Base-by-base conservation (phyloP, 2,888 invertebrate species). In the Phortica okadai region DNA sequence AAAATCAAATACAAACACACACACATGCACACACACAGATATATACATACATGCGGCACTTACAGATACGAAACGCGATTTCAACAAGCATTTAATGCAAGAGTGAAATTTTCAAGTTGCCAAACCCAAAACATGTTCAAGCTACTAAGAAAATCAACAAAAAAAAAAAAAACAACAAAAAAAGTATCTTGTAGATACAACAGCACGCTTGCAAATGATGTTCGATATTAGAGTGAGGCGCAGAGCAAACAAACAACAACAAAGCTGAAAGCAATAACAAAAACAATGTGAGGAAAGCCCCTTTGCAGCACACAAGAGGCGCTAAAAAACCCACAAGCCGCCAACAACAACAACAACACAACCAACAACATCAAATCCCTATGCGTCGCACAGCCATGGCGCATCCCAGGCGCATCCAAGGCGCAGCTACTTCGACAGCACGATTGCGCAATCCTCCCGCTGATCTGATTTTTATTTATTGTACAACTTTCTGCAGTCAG, bases 361-460 rank as follows among this genome's bases (percentile, higher is more conserved):
- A 73, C 7, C 7, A 41, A 73, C 62, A 41, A 62, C 45, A 42
- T 7, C 33, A 25, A 70, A 3, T 25, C 33, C 64, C 25, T 64
- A 6, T 25, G 45, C 45, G 10, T 45, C 45, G 45, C 6, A 45
- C 45, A 8, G 45, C 45, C 45, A 45, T 10, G 45, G 10, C 45
- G 10, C 6, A 50, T 2, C 50, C 8, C 3, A 14, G 8, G 50
- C 8, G 50, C 50, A 50, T 50, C 50, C 50, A 50, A 50, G 50
- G 59, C 6, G 44, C 44, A 14, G 76, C 74, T 74, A 72, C 44
- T 56, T 69, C 16, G 67, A 56, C 62, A 50, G 33, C 33, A 80
- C 88, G 85, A 89, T 90, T 90, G 90, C 90, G 90, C 90, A 90
- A 90, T 90, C 83, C 87, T 85, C 87, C 86, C 85, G 87, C 89